These are phyloP conservation scores for Ligdia adustata DNA, from an alignment of 2,888 invertebrate species.

Conservation along the genomic window DNA sequence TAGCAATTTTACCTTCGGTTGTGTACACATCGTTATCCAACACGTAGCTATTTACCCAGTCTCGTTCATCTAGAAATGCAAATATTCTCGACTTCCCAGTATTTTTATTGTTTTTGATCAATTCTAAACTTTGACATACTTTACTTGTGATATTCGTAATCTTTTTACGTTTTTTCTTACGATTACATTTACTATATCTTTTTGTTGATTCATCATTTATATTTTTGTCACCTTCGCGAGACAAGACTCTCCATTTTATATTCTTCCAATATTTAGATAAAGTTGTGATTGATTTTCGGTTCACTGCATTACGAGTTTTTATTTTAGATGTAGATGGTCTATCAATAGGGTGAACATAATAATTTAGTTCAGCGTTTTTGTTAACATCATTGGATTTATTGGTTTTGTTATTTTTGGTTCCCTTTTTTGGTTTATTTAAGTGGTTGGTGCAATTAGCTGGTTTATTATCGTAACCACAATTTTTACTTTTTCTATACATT, in stretches of 20 bases:
- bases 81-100: constrained; percentile 21
- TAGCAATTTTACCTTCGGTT: neutral
- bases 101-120: constrained; percentile 8
- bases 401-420: neutral
- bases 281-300: neutral
- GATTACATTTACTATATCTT: constrained; percentile 48
- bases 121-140: constrained; percentile 1
- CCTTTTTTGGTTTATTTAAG: neutral
- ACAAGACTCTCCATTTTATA: constrained; percentile 33
- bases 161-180: constrained; percentile 36
- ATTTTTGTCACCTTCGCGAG: constrained; percentile 6
- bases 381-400: neutral
- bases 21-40: neutral
- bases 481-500: neutral
- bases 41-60: constrained; percentile 31
- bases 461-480: neutral
- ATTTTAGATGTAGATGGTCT: neutral
- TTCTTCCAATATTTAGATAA: constrained; percentile 40
- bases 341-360: neutral
- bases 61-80: constrained; percentile 28
- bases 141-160: constrained; percentile 1
- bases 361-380: neutral
- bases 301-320: constrained; percentile 3
- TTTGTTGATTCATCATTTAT: constrained; percentile 22
- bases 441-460: neutral